Base-by-base conservation (phyloP, 2,797 vertebrate genomes). In the Tenualosa thibaudeaui region DNA sequence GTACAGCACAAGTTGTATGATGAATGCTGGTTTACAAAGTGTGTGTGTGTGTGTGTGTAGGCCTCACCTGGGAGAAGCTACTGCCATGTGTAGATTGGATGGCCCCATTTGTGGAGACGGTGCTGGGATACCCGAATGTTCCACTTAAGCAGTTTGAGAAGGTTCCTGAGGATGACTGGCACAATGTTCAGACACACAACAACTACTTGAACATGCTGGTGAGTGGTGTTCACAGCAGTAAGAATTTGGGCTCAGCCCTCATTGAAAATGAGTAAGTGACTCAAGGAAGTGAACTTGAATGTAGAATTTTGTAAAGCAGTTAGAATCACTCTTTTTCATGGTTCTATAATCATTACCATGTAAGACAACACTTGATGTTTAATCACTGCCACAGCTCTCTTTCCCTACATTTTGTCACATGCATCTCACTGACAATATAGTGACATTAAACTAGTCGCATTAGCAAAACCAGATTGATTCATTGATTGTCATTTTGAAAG, bases 181-280 rank as follows among this genome's bases (percentile, higher is more conserved):
- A 97, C 85, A 96, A 97, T 81, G 96, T 98, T 91, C 97, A 98
- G 89, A 97, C 96, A 0, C 96, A 98, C 87, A 92, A 93, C 3
- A 93, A 96, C 86, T 97, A 97, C 43, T 88, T 98, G 91, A 93
- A 93, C 85, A 95, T 97, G 96, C 93, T 98, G 96, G 97, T 98
- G 91, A 87, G 96, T 86, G 43, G 13, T 17, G 49, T 2, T 10
- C 24, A 24, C 58, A 60, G 9, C 54, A 19, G 19, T 5, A 56
- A 53, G 51, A 13, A 54, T 3, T 1, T 54, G 53, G 53, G 53
- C 13, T 54, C 3, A 54, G 53, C 12, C 53, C 15, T 54, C 53
- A 54, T 54, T 54, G 10, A 54, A 54, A 54, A 15, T 10, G 12
- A 54, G 12, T 31, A 31, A 31, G 31, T 31, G 31, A 31, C 7